Evolutionary conservation across 2,113 vertebrate species (phyloP).

Genomic region (Tylochromis polylepis): DNA sequence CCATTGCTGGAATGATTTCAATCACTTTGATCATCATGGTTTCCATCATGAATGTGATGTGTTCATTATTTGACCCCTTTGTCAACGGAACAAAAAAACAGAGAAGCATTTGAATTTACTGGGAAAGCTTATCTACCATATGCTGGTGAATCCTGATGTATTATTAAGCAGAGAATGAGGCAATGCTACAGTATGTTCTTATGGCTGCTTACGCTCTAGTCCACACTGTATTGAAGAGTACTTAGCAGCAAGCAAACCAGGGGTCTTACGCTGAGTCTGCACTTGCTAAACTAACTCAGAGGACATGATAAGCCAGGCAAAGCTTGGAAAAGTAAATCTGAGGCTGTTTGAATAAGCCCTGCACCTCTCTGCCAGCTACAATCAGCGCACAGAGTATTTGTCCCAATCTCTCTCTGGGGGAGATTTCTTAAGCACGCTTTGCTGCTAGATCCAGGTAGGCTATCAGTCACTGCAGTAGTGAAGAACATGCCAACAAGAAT

Average conservation of each 20-base stretch:
- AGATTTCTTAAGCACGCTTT: conserved; percentile 48
- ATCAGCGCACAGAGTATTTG: conserved; percentile 32
- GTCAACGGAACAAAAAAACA: background rate
- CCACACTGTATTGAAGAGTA: conserved; percentile 52
- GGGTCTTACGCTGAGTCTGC: conserved; percentile 55
- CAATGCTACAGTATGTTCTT: conserved; percentile 22
- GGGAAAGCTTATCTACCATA: background rate
- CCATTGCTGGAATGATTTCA: conserved; percentile 18
- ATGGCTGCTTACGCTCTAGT: conserved; percentile 17
- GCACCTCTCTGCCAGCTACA: conserved; percentile 41
- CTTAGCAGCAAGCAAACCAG: conserved; percentile 24
- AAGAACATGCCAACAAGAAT: conserved; percentile 48
- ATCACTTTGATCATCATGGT: conserved; percentile 43
- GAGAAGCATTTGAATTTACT: background rate
- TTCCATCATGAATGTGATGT: conserved; percentile 18
- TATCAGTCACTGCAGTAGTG: conserved; percentile 48
- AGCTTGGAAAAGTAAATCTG: conserved; percentile 59
- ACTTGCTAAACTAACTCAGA: conserved; percentile 47
- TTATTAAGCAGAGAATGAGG: conserved; percentile 42
- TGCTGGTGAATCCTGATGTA: conserved; percentile 7
- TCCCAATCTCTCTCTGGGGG: conserved; percentile 44
- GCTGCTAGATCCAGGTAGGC: conserved; percentile 51
- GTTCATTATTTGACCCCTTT: conserved; percentile 9
- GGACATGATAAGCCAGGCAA: conserved; percentile 52
- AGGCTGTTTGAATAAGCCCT: conserved; percentile 52